phyloP scores from a whole-genome alignment of 2,113 vertebrate genomes.

The Toxostoma redivivum region DNA sequence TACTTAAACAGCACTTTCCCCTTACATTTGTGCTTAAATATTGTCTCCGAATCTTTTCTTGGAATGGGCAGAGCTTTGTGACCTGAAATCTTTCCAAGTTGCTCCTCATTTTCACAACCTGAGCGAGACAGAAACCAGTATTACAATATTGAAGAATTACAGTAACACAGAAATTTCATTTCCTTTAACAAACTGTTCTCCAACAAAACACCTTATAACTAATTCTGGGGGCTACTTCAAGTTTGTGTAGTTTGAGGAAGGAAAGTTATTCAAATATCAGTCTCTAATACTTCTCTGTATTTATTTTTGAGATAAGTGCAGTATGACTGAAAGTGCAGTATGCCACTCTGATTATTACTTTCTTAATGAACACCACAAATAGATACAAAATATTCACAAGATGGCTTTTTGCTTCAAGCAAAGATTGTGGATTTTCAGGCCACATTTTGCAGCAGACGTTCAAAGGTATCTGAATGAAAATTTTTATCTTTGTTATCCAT shows the following conservation, averaged over 20 bases:
- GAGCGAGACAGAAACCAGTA: conserved; percentile 9
- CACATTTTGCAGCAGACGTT: background rate
- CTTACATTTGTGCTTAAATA: conserved; percentile 98
- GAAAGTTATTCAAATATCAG: background rate
- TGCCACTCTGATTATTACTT: background rate
- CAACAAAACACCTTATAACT: background rate
- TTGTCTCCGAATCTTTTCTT: conserved; percentile 94
- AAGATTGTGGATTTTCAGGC: background rate
- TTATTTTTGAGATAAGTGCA: background rate
- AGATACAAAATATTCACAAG: background rate
- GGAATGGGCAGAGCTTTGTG: conserved; percentile 94
- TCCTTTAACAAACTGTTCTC: background rate
- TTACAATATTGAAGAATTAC: background rate
- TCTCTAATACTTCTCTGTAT: background rate
- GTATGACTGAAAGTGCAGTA: background rate
- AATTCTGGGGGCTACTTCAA: background rate
- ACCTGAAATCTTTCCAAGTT: conserved; percentile 96
- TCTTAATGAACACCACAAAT: background rate
- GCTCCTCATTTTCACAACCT: conserved; percentile 95
- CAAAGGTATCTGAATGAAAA: fast-evolving
- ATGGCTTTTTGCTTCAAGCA: background rate
- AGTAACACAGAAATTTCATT: background rate
- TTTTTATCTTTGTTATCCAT: background rate
- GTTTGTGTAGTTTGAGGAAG: background rate
- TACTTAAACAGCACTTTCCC: background rate